These are phyloP conservation scores for Caenorhabditis imperialis DNA, from an alignment of 2,888 invertebrate species.

Conservation along the genomic window DNA sequence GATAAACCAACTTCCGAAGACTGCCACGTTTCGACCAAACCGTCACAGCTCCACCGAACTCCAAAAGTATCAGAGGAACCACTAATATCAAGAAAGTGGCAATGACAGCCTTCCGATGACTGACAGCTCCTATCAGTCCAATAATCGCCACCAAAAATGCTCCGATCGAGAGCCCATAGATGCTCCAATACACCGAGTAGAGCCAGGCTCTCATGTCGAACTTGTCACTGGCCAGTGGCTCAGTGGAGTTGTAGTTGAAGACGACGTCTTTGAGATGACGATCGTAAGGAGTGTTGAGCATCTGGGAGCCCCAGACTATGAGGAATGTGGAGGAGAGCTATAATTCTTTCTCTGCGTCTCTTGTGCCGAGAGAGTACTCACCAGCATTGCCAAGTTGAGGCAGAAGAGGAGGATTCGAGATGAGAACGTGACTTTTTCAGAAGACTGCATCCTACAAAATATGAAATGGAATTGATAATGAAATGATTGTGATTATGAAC, in stretches of 20 bases:
- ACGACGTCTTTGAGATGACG: slow-evolving; percentile 31
- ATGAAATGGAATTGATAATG: too few relatives aligned
- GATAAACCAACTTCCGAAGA: slow-evolving; percentile 7
- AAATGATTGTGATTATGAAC: too few relatives aligned
- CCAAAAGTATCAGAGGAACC: slow-evolving; percentile 6
- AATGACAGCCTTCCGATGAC: not conserved
- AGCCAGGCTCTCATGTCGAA: slow-evolving; percentile 28
- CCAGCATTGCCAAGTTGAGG: slow-evolving; percentile 14
- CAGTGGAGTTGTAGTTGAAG: slow-evolving; percentile 30
- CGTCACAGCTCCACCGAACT: slow-evolving; percentile 15
- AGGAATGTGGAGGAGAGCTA: slow-evolving; percentile 17
- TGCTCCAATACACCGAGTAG: slow-evolving; percentile 26
- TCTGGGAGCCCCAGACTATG: slow-evolving; percentile 21
- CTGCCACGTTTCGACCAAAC: slow-evolving; percentile 11
- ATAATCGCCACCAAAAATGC: slow-evolving; percentile 13
- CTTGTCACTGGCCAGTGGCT: slow-evolving; percentile 24
- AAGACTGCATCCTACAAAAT: too few relatives aligned
- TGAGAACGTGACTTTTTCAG: slow-evolving; percentile 16
- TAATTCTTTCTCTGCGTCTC: too few relatives aligned
- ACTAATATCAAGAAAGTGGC: slow-evolving; percentile 12
- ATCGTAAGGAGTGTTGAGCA: slow-evolving; percentile 13
- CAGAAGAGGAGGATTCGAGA: slow-evolving; percentile 17
- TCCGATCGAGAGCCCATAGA: slow-evolving; percentile 16
- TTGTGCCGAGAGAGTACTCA: slow-evolving; percentile 22
- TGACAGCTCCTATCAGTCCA: slow-evolving; percentile 19